These are phyloP conservation scores for Echinops telfairi DNA, from an alignment of 2,113 vertebrate species.

Conservation along the genomic window DNA sequence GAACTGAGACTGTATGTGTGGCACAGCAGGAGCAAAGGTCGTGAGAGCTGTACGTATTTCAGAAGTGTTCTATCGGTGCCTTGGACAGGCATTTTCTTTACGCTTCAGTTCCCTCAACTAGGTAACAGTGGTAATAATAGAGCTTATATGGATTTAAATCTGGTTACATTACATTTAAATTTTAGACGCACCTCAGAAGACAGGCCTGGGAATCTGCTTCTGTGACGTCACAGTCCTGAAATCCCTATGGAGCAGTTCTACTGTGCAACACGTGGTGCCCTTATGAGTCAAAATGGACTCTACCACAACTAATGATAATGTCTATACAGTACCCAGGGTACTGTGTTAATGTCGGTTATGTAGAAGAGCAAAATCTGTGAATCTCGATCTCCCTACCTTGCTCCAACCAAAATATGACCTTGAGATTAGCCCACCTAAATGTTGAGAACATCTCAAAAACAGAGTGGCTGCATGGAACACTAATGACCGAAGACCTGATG, in stretches of 20 bases:
- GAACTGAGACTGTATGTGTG: no score
- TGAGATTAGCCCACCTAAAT: no score
- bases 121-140: background rate
- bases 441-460: no score
- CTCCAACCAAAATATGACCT: no score
- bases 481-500: no score
- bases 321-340: background rate
- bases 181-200: background rate
- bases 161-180: background rate
- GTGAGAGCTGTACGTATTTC: background rate
- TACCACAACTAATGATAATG: background rate
- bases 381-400: no score
- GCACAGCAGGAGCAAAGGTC: background rate
- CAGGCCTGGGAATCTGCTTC: background rate
- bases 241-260: background rate
- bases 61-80: background rate
- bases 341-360: no score
- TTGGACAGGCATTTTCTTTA: background rate
- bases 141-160: background rate
- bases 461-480: no score
- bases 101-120: background rate
- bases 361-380: no score
- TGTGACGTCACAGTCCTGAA: background rate
- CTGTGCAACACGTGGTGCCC: background rate
- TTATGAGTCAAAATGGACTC: background rate